Evolutionary conservation across 2,888 invertebrate species (phyloP).

Genomic region (Hermodice carunculata): DNA sequence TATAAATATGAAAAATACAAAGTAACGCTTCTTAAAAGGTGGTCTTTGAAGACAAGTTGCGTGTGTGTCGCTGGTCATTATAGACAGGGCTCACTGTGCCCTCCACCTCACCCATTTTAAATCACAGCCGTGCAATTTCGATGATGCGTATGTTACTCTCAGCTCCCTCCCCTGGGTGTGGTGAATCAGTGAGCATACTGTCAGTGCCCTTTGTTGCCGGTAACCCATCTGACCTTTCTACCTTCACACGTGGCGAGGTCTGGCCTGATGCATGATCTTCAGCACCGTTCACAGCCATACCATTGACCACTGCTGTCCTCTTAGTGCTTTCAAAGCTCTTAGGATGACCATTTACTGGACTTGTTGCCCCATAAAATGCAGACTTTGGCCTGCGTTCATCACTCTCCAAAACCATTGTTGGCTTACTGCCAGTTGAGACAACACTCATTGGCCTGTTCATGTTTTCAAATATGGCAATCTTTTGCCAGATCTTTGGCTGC

Average conservation of each 20-base stretch:
- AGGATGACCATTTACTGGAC: slow-evolving; percentile 1
- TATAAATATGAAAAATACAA: too few relatives aligned
- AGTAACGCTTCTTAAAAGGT: too few relatives aligned
- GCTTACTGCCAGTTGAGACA: not conserved
- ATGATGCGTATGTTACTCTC: slow-evolving; percentile 9
- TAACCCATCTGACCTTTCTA: not conserved
- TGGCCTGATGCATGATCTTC: not conserved
- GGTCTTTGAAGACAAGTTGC: too few relatives aligned
- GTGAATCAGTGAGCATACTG: not conserved
- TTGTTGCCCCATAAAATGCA: not conserved
- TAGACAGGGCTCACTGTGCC: too few relatives aligned
- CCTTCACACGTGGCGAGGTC: not conserved
- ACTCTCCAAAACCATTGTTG: slow-evolving; percentile 4
- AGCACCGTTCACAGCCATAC: too few relatives aligned
- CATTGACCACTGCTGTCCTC: too few relatives aligned
- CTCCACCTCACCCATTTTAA: not conserved
- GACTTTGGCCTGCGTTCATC: not conserved
- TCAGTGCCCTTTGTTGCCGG: not conserved
- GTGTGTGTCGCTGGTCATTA: too few relatives aligned
- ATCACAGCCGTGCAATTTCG: slow-evolving; percentile 24
- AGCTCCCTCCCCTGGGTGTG: not conserved
- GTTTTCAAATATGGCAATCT: slow-evolving; percentile 26
- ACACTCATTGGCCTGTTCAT: slow-evolving; percentile 9
- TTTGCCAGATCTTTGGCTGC: slow-evolving; percentile 9
- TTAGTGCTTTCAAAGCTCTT: too few relatives aligned